Evolutionary conservation across 2,113 vertebrate genomes (phyloP).

Genomic region (Heptranchias perlo): DNA sequence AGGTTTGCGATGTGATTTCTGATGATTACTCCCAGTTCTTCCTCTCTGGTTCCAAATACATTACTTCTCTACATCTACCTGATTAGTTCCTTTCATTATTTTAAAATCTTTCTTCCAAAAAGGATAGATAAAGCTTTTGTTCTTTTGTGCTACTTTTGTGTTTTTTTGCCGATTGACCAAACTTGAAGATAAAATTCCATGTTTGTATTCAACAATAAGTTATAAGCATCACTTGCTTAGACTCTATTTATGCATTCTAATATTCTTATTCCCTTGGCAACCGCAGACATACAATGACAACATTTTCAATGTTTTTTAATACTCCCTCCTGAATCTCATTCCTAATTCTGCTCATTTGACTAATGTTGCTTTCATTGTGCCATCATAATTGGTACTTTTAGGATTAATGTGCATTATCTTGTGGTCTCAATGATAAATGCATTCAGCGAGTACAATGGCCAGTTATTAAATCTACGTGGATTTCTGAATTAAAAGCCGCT

Average conservation of each 20-base stretch:
- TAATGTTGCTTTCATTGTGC: neutral
- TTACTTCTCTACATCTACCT: neutral
- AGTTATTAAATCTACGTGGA: neutral
- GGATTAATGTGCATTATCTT: neutral
- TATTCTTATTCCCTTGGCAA: neutral
- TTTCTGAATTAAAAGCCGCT: neutral
- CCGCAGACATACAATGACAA: neutral
- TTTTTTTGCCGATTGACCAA: neutral
- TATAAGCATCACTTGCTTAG: neutral
- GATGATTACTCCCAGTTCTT: neutral
- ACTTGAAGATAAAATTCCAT: too few relatives aligned
- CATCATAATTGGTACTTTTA: neutral
- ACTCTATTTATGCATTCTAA: neutral
- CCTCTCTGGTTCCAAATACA: neutral
- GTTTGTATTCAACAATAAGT: neutral
- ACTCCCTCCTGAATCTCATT: neutral
- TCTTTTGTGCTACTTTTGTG: neutral
- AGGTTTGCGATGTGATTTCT: neutral
- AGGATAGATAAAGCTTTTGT: neutral
- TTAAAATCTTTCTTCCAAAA: neutral
- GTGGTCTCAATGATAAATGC: neutral
- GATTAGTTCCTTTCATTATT: too few relatives aligned
- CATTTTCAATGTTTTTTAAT: neutral
- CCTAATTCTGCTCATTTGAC: neutral
- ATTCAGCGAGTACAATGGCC: neutral